Evolutionary conservation across 2,888 invertebrate genomes (phyloP).

Genomic region (Anarsia innoxiella): DNA sequence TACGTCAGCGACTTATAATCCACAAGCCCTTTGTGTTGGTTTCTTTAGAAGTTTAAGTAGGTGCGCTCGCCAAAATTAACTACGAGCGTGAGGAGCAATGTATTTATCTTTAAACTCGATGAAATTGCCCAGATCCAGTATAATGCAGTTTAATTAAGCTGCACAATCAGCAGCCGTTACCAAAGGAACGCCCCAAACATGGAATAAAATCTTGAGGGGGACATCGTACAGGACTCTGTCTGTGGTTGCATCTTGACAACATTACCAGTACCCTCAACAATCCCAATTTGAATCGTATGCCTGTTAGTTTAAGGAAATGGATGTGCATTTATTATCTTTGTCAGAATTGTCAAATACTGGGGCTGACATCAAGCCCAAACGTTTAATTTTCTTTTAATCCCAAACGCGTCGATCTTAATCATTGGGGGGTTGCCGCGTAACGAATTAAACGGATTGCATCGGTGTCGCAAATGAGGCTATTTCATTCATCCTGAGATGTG

Average conservation of each 20-base stretch:
- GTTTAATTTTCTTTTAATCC: conserved; percentile 75
- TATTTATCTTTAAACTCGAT: conserved; percentile 24
- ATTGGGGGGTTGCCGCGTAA: conserved; percentile 62
- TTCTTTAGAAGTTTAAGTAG: no score
- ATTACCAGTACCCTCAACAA: conserved; percentile 9
- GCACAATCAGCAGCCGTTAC: conserved; percentile 67
- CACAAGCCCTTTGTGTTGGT: no score
- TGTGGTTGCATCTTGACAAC: conserved; percentile 41
- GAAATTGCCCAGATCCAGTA: conserved; percentile 48
- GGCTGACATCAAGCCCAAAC: conserved; percentile 59
- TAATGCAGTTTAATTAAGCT: conserved; percentile 69
- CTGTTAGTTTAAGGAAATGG: background rate
- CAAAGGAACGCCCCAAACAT: conserved; percentile 67
- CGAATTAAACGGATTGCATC: conserved; percentile 72
- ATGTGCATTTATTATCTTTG: conserved; percentile 6
- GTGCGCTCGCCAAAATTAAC: conserved; percentile 4
- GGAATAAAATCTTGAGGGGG: conserved; percentile 66
- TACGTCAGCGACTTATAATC: no score
- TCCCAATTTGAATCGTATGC: conserved; percentile 13
- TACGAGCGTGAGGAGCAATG: conserved; percentile 3
- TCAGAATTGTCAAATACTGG: conserved; percentile 33
- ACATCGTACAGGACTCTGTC: conserved; percentile 39
- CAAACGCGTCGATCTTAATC: conserved; percentile 64
- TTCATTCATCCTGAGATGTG: conserved; percentile 58
- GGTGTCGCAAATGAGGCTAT: conserved; percentile 71